phyloP scores from a whole-genome alignment of 2,888 invertebrate species.

The Leptinotarsa haldemani region DNA sequence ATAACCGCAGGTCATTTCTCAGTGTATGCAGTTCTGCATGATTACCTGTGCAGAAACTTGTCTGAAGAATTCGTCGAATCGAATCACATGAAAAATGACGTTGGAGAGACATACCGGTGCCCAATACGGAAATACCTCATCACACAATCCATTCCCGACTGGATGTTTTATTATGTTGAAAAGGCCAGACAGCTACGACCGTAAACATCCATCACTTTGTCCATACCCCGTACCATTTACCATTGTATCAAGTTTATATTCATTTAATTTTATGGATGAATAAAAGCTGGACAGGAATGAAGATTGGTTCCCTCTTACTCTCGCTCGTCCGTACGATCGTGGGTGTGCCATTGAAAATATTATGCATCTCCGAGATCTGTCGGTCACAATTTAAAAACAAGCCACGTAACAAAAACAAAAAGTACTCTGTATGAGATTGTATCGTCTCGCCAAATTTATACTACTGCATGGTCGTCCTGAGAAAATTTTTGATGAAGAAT shows the following conservation, averaged over 20 bases:
- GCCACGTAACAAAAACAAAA: conserved; percentile 16
- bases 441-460: conserved; percentile 16
- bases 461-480: neutral
- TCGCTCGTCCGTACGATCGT: neutral
- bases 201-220: conserved; percentile 19
- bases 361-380: conserved; percentile 20
- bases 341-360: conserved; percentile 17
- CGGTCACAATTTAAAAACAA: conserved; percentile 11
- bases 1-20: too few species aligned
- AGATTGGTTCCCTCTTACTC: neutral
- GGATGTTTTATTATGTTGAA: conserved; percentile 20
- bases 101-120: neutral
- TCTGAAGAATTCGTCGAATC: neutral
- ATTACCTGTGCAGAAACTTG: neutral
- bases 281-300: conserved; percentile 6
- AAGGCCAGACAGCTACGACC: conserved; percentile 9
- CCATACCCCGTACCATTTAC: conserved; percentile 18
- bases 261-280: conserved; percentile 17
- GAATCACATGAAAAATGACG: conserved; percentile 1
- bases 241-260: conserved; percentile 19
- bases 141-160: conserved; percentile 8
- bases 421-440: conserved; percentile 12
- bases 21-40: neutral
- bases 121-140: conserved; percentile 20
- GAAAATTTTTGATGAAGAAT: neutral